Evolutionary conservation across 2,888 invertebrate genomes (phyloP), one percentile per base, ranked within the genome.

Genomic region (Orchestes rusci): DNA sequence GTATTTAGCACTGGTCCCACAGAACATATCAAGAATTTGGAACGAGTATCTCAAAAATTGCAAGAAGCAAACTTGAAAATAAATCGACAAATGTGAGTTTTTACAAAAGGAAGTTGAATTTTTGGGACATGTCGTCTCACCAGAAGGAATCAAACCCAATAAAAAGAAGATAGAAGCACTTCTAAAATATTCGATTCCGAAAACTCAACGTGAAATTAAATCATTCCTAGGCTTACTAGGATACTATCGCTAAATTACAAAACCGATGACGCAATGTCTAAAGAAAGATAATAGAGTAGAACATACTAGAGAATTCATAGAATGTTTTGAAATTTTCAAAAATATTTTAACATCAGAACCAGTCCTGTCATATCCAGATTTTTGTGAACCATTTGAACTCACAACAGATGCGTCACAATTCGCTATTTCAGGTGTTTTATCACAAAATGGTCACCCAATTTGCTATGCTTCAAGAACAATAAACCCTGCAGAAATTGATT

Each of bases 61-160:
- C 28, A 8, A 27, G 37, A 18, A 31, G 27, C 13, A 19, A 45
- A 37, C 36, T 28, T 51, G 29, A 52, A 39, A 44, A 52, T 54
- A 56, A 44, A 16, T 55, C 18, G 48, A 52, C 27, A 52, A 53
- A 36, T 48, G 38, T 18, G 41, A 53, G 45, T 37, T 36, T 15
- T 17, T 48, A 30, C 10, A 42, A 32, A 50, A 47, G 49, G 12
- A 40, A 35, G 44, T 39, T 1, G 41, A 43, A 39, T 53, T 47
- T 33, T 30, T 56, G 13, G 53, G 52, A 3, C 53, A 54, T 32
- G 33, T 52, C 7, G 45, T 55, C 35, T 52, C 54, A 4, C 50
- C 52, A 3, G 43, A 53, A 16, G 54, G 55, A 7, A 50, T 53
- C 19, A 48, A 36, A 42, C 51, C 53, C 12, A 52, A 50, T 29